Percentiles rank a stretch among this genome's conserved stretches.
Evolutionary conservation across 2,888 invertebrate genomes (phyloP).

Genomic region (Heliconius ethilla): DNA sequence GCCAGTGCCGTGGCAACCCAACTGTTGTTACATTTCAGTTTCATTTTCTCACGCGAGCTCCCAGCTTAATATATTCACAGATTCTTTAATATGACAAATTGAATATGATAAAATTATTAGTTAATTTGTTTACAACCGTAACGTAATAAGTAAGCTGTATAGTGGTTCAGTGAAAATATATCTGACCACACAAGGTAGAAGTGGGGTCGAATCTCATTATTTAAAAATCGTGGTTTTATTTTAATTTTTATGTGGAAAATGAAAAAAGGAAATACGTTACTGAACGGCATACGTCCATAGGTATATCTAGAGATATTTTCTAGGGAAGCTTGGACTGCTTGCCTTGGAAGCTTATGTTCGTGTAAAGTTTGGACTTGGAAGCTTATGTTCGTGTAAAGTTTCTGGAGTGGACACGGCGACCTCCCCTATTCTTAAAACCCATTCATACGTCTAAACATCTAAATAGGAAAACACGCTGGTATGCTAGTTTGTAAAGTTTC

Average conservation of each 20-base stretch:
- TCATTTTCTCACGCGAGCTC: constrained; percentile 37
- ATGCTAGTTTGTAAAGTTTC: not conserved
- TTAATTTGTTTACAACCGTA: not conserved
- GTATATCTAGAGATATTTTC: too few relatives aligned
- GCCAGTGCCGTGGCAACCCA: constrained; percentile 28
- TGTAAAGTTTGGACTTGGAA: too few relatives aligned
- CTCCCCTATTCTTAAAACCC: too few relatives aligned
- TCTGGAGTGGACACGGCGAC: too few relatives aligned
- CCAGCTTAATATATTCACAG: constrained; percentile 14
- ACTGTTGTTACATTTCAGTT: constrained; percentile 39
- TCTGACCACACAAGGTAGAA: not conserved
- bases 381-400: too few relatives aligned
- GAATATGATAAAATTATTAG: not conserved
- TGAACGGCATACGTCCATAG: too few relatives aligned
- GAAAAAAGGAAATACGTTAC: too few relatives aligned
- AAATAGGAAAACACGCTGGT: not conserved
- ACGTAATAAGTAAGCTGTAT: not conserved
- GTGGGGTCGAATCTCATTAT: not conserved
- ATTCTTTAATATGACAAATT: not conserved
- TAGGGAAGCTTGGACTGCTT: too few relatives aligned
- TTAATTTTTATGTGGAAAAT: too few relatives aligned
- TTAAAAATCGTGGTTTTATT: too few relatives aligned
- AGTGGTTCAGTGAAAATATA: not conserved
- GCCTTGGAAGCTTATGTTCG: too few relatives aligned
- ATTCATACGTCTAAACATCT: not conserved